Evolutionary conservation across 2,113 vertebrate genomes (phyloP).

Genomic region (Pseudopipra pipra): DNA sequence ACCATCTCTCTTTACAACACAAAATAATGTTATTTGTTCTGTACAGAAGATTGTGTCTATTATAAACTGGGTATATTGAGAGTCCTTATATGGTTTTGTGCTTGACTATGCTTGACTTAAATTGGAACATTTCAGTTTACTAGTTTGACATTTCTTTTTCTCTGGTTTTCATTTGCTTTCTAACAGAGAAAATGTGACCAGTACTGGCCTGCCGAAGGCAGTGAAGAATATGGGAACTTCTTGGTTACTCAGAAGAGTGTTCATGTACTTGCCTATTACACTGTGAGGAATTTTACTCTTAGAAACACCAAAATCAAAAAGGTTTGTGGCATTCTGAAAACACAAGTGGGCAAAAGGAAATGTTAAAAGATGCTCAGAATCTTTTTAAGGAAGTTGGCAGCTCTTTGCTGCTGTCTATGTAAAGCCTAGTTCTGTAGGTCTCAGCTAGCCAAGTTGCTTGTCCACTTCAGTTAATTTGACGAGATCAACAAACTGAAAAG

Average conservation of each 20-base stretch:
- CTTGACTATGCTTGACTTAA: not conserved
- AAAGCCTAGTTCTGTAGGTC: not conserved
- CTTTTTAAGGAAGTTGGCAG: not conserved
- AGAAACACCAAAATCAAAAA: conserved; percentile 88
- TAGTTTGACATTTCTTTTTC: not conserved
- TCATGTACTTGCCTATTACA: conserved; percentile 86
- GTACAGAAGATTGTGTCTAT: not conserved
- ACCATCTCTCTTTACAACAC: not conserved
- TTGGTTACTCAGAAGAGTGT: conserved; percentile 87
- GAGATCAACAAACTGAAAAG: not conserved
- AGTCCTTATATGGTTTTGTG: not conserved
- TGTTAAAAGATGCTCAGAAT: not conserved
- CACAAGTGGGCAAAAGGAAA: not conserved
- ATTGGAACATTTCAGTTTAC: not conserved
- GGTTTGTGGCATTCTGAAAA: conserved; percentile 69
- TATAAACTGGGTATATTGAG: not conserved
- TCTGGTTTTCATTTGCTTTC: not conserved
- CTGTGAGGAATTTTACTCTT: conserved; percentile 87
- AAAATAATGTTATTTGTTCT: not conserved
- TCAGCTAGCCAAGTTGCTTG: not conserved
- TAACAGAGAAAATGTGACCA: conserved; percentile 95
- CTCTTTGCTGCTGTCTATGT: not conserved
- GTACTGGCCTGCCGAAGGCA: conserved; percentile 91
- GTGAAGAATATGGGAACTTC: conserved; percentile 90
- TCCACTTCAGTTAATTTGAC: not conserved